These are phyloP conservation scores for Embiotoca jacksoni DNA, from an alignment of 2,113 vertebrate genomes.

Conservation along the genomic window DNA sequence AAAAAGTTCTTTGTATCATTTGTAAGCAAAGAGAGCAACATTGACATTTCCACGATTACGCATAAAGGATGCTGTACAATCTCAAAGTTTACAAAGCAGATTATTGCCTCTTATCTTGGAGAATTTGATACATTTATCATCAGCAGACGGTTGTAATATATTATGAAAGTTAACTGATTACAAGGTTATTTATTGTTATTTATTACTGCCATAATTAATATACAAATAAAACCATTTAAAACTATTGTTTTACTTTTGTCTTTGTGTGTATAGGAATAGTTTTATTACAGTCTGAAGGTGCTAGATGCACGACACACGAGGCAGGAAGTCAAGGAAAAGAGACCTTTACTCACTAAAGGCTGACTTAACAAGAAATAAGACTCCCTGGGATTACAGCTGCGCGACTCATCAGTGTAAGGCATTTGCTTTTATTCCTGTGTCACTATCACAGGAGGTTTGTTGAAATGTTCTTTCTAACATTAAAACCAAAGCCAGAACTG, in stretches of 20 bases:
- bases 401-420: too few relatives aligned
- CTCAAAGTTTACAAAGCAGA: conserved; percentile 60
- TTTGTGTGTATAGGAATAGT: neutral
- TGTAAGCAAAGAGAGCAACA: conserved; percentile 32
- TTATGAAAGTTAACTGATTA: conserved; percentile 26
- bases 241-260: neutral
- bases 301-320: too few relatives aligned
- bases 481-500: too few relatives aligned
- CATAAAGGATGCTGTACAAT: conserved; percentile 13
- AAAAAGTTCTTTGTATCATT: conserved; percentile 37
- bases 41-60: conserved; percentile 6
- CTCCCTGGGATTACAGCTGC: too few relatives aligned
- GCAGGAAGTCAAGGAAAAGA: too few relatives aligned
- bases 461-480: too few relatives aligned
- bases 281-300: neutral
- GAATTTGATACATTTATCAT: conserved; percentile 46
- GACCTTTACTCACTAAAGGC: too few relatives aligned
- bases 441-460: too few relatives aligned
- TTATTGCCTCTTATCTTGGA: neutral
- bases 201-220: conserved; percentile 56
- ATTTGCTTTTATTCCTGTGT: too few relatives aligned
- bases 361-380: too few relatives aligned
- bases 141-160: conserved; percentile 9
- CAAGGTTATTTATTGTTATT: conserved; percentile 51
- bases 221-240: conserved; percentile 48